phyloP scores from a whole-genome alignment of 2,113 vertebrate genomes.

The Heterotis niloticus region DNA sequence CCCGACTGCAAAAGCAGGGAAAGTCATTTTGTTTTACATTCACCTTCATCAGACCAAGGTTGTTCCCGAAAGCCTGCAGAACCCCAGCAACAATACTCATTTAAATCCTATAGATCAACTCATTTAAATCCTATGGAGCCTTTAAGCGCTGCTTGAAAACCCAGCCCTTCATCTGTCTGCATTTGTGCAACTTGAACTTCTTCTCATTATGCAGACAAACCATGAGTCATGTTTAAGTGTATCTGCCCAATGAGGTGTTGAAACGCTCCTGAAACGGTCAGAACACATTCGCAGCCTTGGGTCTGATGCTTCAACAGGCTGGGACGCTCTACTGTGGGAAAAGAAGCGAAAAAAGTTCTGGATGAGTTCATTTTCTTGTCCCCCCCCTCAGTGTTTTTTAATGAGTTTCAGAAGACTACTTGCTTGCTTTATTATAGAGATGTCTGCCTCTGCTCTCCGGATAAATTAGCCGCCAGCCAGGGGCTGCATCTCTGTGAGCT shows the following conservation, averaged over 20 bases:
- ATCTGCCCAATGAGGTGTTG: no score
- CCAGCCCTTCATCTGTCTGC: no score
- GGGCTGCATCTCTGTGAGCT: not conserved
- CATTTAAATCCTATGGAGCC: no score
- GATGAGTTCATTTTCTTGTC: not conserved
- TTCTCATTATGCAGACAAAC: not conserved
- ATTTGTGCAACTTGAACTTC: no score
- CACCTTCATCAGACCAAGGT: no score
- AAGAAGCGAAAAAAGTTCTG: not conserved
- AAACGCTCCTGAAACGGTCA: no score
- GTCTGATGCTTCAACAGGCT: not conserved
- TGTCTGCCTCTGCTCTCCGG: constrained; percentile 3
- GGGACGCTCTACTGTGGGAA: not conserved
- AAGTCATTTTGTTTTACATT: no score
- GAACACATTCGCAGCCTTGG: not conserved
- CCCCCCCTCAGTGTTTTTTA: constrained; percentile 10
- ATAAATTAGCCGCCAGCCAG: constrained; percentile 2
- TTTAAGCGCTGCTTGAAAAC: no score
- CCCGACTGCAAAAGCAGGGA: no score
- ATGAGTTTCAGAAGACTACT: constrained; percentile 7
- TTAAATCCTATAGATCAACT: no score
- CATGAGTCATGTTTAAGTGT: not conserved
- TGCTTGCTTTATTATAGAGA: not conserved
- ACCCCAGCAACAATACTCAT: no score
- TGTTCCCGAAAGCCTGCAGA: no score